These are phyloP conservation scores for Oithona nana DNA, from an alignment of 2,888 invertebrate species.

Conservation along the genomic window DNA sequence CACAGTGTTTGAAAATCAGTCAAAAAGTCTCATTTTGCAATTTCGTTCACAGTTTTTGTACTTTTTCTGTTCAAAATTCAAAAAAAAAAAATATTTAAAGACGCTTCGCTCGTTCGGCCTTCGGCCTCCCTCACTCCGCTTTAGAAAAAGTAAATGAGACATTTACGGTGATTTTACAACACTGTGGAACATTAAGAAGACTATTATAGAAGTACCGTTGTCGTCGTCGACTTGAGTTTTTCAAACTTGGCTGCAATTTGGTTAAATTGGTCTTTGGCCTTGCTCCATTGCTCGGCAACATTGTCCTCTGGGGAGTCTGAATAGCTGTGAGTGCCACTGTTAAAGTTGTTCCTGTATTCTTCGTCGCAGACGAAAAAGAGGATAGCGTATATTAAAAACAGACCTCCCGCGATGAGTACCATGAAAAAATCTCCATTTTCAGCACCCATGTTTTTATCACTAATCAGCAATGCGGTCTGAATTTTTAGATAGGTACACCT, in stretches of 20 bases:
- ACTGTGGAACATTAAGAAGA: no score
- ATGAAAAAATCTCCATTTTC: background rate
- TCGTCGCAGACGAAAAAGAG: background rate
- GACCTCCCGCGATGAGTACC: background rate
- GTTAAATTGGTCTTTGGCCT: background rate
- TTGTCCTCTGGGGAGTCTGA: background rate
- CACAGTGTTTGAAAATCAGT: no score
- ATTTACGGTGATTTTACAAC: background rate
- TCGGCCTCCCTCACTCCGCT: background rate
- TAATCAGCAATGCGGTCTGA: no score
- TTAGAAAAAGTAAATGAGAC: background rate
- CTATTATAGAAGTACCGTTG: no score
- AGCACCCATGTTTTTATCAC: no score
- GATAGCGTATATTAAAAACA: background rate
- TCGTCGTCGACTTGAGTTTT: no score
- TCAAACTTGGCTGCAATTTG: background rate
- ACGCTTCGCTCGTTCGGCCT: no score
- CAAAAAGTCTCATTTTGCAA: no score
- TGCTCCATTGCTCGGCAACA: background rate
- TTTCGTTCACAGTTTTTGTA: no score
- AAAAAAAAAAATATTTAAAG: no score
- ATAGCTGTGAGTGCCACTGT: background rate
- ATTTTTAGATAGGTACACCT: no score
- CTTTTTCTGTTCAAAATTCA: no score
- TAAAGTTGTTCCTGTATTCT: background rate